These are phyloP conservation scores for Ectemnius cavifrons DNA, from an alignment of 2,888 invertebrate species.

Conservation along the genomic window DNA sequence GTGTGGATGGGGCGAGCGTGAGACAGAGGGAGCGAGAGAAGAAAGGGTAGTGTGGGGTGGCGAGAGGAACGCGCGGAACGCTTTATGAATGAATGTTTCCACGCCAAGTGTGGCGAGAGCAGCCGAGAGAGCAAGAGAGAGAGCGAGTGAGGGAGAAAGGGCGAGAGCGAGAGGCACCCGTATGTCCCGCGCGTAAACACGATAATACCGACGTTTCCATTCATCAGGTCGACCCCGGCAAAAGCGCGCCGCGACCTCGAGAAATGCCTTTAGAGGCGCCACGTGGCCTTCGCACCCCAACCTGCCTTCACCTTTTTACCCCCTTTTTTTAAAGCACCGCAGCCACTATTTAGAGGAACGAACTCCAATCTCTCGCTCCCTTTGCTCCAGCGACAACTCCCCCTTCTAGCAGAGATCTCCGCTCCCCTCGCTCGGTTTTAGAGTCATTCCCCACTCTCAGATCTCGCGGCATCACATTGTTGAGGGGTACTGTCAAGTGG, in stretches of 20 bases:
- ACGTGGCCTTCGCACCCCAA: conserved; percentile 45
- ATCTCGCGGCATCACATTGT: conserved; percentile 22
- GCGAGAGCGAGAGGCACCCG: conserved; percentile 58
- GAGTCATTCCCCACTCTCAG: conserved; percentile 33
- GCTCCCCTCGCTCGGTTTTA: conserved; percentile 10
- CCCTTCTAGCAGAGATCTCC: conserved; percentile 12
- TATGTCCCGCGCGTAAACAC: conserved; percentile 70
- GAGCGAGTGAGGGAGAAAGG: conserved; percentile 18
- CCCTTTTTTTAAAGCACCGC: conserved; percentile 1
- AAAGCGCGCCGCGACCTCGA: conserved; percentile 63
- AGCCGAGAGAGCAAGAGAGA: no score
- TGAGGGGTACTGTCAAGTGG: no score
- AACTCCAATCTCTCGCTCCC: conserved; percentile 9
- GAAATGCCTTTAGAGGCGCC: conserved; percentile 66
- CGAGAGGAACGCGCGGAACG: conserved; percentile 69
- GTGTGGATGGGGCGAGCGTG: conserved; percentile 8
- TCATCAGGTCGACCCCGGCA: conserved; percentile 65
- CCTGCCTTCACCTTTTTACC: conserved; percentile 16
- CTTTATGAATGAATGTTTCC: conserved; percentile 75
- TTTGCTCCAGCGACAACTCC: background rate
- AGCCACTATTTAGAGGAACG: conserved; percentile 13
- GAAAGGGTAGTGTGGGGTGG: conserved; percentile 31
- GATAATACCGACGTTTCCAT: conserved; percentile 70
- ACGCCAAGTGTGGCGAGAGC: conserved; percentile 66
- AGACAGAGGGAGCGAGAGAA: conserved; percentile 12